Evolutionary conservation across 1,140 invertebrate species (phyloP).

Genomic region (Galleria mellonella): DNA sequence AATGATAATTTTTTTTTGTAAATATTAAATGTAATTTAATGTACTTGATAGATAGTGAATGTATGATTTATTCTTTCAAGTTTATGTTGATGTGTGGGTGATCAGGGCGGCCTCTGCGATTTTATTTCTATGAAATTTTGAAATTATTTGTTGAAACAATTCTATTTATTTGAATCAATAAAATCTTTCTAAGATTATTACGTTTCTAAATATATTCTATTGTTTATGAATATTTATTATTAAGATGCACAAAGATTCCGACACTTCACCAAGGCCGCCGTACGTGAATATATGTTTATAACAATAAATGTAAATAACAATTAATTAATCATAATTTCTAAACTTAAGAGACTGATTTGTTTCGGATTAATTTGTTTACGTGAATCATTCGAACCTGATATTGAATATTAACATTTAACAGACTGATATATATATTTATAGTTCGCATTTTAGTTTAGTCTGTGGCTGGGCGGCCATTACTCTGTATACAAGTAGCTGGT

Average conservation of each 20-base stretch:
- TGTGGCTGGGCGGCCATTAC: too few relatives aligned
- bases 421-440: constrained; percentile 37
- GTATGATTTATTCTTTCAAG: constrained; percentile 26
- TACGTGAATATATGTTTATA: constrained; percentile 2
- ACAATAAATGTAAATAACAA: constrained; percentile 50
- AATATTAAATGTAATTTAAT: constrained; percentile 63
- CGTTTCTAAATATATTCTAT: too few relatives aligned
- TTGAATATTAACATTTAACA: constrained; percentile 32
- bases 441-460: neutral
- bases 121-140: too few relatives aligned
- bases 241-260: too few relatives aligned
- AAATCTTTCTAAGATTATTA: too few relatives aligned
- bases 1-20: constrained; percentile 48
- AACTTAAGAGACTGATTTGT: constrained; percentile 66
- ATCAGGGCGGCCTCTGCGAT: too few relatives aligned
- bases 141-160: too few relatives aligned
- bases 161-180: too few relatives aligned
- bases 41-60: constrained; percentile 65
- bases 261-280: too few relatives aligned
- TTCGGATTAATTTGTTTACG: constrained; percentile 39
- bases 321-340: constrained; percentile 42
- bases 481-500: too few relatives aligned
- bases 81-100: constrained; percentile 11
- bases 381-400: constrained; percentile 11
- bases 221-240: too few relatives aligned